A percentile compares a stretch with the other conserved stretches of the same genome.
phyloP scores from a whole-genome alignment of 2,113 vertebrate genomes.

The Calcarius ornatus region DNA sequence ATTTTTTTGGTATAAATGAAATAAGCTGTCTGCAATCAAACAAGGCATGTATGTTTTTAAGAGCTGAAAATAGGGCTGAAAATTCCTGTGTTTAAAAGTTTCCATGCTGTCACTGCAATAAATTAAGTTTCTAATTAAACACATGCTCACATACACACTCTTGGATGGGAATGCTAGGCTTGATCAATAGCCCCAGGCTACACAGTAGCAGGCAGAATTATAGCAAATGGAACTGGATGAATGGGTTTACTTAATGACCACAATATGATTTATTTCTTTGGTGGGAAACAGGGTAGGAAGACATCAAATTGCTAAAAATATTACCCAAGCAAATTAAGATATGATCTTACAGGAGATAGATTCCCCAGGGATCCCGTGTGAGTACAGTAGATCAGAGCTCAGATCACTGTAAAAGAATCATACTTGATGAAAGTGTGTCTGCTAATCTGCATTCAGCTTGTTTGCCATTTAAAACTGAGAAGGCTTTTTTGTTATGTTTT shows the following conservation, averaged over 20 bases:
- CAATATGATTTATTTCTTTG: conserved; percentile 60
- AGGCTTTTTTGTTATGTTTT: not conserved
- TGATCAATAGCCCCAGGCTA: conserved; percentile 60
- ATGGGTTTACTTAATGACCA: conserved; percentile 57
- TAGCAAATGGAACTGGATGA: conserved; percentile 56
- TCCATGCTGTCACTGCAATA: conserved; percentile 39
- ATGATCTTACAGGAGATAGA: not conserved
- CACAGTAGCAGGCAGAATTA: conserved; percentile 39
- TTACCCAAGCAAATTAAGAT: conserved; percentile 5
- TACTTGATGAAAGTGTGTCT: not conserved
- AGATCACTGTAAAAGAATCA: not conserved
- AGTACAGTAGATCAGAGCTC: not conserved
- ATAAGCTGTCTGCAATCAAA: not conserved
- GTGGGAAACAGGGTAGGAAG: conserved; percentile 15
- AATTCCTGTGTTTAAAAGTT: conserved; percentile 35
- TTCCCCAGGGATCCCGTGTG: not conserved
- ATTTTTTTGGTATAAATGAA: not conserved
- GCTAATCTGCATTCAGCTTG: not conserved
- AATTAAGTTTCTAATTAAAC: conserved; percentile 64
- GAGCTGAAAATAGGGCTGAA: not conserved
- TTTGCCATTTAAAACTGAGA: conserved; percentile 10
- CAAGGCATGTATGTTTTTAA: not conserved
- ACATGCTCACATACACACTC: conserved; percentile 35
- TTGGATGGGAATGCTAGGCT: conserved; percentile 31
- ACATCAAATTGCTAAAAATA: conserved; percentile 56